Evolutionary conservation across 92 coral and sea anemone genomes (phyloP), one percentile per base, ranked within the genome.

Genomic region (Umimayanthus chanpuru): DNA sequence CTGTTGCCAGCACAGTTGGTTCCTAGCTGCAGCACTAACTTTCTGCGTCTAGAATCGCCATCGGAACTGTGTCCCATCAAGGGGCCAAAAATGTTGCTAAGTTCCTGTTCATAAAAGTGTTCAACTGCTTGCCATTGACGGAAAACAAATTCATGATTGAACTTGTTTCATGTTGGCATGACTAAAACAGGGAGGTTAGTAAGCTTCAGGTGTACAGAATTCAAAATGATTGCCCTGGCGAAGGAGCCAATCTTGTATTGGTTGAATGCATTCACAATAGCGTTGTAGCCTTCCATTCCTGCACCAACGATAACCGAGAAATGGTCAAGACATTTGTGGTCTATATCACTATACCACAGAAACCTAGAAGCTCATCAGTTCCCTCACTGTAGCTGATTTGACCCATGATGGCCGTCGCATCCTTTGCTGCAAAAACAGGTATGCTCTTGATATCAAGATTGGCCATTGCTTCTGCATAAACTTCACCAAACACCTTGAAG

Each of bases 51-150:
- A 9, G 89, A 72, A 64, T 90, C 90, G 2, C 93, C 93, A 55
- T 90, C 93, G 15, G 93, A 90, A 76, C 77, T 74, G 82, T 90
- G 82, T n/a, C 90, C 90, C 38, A 90, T 86, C 47, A 90, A 76
- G 36, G 90, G 93, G 61, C 93, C 90, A 79, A 90, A 26, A 81
- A 77, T 44, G 40, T 67, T 44, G 40, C 80, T 81, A n/a, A 90
- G 86, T n/a, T 50, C 74, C 6, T 76, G 65, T 68, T 87, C 72
- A 79, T 44, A 90, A 70, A 87, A 30, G 49, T 77, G 55, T 49
- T 81, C 85, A 21, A 81, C 26, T 43, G 73, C 85, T 47, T 68
- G 78, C 85, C 90, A 88, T 30, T 88, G 86, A 29, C 47, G 86
- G 73, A 77, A 61, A 43, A 88, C 86, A 79, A 79, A 88, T 30